A percentile compares a stretch with the other conserved stretches of the same genome.
phyloP scores from a whole-genome alignment of 2,888 invertebrate species.

The Adineta ricciae region DNA sequence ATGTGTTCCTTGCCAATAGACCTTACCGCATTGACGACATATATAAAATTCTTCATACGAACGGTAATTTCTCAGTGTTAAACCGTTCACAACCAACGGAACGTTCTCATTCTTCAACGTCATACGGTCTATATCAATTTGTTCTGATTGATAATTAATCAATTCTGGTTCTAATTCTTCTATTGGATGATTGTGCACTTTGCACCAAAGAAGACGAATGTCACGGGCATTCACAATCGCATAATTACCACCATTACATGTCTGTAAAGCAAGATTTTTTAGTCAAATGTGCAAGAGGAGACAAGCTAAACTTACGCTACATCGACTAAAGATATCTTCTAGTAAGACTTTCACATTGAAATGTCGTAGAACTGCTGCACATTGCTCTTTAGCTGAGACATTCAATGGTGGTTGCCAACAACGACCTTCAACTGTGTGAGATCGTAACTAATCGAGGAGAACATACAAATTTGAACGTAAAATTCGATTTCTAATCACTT shows the following conservation, averaged over 20 bases:
- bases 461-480: not conserved
- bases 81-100: constrained; percentile 14
- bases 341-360: constrained; percentile 27
- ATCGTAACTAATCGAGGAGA: constrained; percentile 25
- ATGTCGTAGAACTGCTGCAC: not conserved
- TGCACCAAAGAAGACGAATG: constrained; percentile 2
- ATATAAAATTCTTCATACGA: constrained; percentile 24
- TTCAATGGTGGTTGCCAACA: constrained; percentile 25
- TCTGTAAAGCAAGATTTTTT: not conserved
- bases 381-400: constrained; percentile 22
- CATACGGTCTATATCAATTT: constrained; percentile 21
- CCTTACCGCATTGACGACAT: constrained; percentile 27
- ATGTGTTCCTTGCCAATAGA: constrained; percentile 33
- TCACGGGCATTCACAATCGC: constrained; percentile 20
- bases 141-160: not conserved
- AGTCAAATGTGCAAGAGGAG: not conserved
- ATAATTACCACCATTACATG: constrained; percentile 28
- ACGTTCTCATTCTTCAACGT: not conserved
- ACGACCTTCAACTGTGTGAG: constrained; percentile 25
- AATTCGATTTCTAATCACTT: not conserved
- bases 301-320: constrained; percentile 17
- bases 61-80: constrained; percentile 24
- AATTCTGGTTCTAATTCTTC: not conserved
- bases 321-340: constrained; percentile 33
- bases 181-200: not conserved